Evolutionary conservation across 2,888 invertebrate species (phyloP), one percentile per base, ranked within the genome.

Genomic region (Lasioglossum villosulum): DNA sequence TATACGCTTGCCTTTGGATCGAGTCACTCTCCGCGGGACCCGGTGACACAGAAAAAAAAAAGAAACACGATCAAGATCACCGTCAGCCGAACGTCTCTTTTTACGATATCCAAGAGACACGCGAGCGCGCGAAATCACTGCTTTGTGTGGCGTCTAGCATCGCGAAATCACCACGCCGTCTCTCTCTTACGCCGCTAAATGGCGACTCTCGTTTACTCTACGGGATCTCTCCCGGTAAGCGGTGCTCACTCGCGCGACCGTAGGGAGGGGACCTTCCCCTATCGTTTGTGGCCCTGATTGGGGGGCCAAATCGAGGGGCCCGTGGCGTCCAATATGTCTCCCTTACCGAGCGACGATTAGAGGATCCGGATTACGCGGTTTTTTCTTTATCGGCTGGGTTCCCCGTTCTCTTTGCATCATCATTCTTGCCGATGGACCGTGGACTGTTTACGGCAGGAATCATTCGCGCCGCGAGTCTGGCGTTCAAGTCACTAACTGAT

Each of bases 141-240:
- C 10, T 63, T 66, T 23, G 66, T 66, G 30, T 34, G 34, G 56
- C 56, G 56, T 56, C 56, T 56, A 56, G 56, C 56, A 56, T 56
- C n/a, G 16, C 52, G 56, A 72, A 27, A 71, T 63, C 12, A 70
- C 34, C 45, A 14, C 39, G 30, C 70, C 74, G 76, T 80, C 74
- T 79, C 79, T 87, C 86, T 84, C 90, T 84, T 87, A 78, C 87
- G 83, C 88, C 83, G 84, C 84, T 89, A 90, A 88, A 89, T 76
- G 80, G 87, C 89, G 84, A 88, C 87, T 90, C 89, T 90, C 89
- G 90, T 88, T 87, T 90, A 86, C 82, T 84, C 88, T 73, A 68
- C 86, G 85, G 84, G 83, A 84, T 83, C 87, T 86, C 87, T 87
- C 83, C 86, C 89, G 80, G 88, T 88, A 88, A 90, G 89, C 90